A percentile compares a stretch with the other conserved stretches of the same genome.
These are phyloP conservation scores for Megalopta genalis DNA, from an alignment of 1,140 invertebrate genomes.

Conservation along the genomic window DNA sequence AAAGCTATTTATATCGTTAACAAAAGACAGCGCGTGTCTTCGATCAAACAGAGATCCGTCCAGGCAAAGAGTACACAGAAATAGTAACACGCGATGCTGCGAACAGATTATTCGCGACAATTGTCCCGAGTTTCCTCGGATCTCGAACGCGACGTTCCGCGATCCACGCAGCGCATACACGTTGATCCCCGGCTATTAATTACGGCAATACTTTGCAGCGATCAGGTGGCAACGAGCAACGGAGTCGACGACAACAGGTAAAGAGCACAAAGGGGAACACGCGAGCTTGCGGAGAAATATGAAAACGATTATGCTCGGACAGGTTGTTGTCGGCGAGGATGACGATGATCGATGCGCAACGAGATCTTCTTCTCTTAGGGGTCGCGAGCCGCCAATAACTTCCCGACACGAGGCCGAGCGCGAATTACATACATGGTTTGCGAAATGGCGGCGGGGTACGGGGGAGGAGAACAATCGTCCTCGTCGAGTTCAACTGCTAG, in stretches of 20 bases:
- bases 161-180: background rate
- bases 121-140: background rate
- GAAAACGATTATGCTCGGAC: too few relatives aligned
- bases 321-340: background rate
- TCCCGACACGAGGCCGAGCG: background rate
- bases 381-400: slow-evolving; percentile 24
- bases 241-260: background rate
- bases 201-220: background rate
- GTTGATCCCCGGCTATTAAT: background rate
- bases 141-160: background rate
- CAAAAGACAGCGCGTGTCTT: too few relatives aligned
- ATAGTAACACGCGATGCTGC: too few relatives aligned
- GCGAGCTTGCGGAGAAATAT: background rate
- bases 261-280: background rate
- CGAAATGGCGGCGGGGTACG: background rate
- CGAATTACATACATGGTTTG: slow-evolving; percentile 16
- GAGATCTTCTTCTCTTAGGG: slow-evolving; percentile 34
- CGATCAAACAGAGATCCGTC: too few relatives aligned
- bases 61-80: too few relatives aligned
- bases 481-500: background rate
- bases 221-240: background rate
- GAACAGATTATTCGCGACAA: too few relatives aligned
- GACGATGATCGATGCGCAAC: slow-evolving; percentile 26
- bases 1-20: too few relatives aligned
- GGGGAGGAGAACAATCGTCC: background rate